These are phyloP conservation scores for Thaumetopoea pityocampa DNA, from an alignment of 1,140 invertebrate genomes.

Conservation along the genomic window DNA sequence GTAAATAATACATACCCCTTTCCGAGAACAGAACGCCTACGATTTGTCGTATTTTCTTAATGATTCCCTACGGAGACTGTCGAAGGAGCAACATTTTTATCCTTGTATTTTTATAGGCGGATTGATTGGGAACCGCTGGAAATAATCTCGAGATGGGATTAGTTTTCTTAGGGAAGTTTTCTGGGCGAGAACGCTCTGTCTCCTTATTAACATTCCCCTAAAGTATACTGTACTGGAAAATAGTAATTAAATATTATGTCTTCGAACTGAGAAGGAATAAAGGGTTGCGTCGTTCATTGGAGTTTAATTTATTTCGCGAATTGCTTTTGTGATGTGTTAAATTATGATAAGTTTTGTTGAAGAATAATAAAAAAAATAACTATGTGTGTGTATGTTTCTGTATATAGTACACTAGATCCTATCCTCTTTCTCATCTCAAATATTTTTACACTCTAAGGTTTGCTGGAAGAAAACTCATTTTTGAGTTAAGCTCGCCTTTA, in stretches of 20 bases:
- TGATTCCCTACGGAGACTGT: slow-evolving; percentile 60
- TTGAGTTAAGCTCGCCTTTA: no score
- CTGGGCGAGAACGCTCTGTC: slow-evolving; percentile 20
- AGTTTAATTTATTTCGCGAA: no score
- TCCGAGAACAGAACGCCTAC: slow-evolving; percentile 45
- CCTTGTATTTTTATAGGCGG: slow-evolving; percentile 61
- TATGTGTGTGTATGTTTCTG: no score
- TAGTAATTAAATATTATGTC: slow-evolving; percentile 33
- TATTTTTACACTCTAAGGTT: no score
- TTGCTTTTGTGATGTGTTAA: no score
- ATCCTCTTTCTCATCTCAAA: no score
- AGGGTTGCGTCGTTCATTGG: neutral
- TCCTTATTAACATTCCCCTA: slow-evolving; percentile 40
- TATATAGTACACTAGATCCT: no score
- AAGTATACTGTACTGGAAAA: slow-evolving; percentile 29
- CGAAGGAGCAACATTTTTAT: slow-evolving; percentile 49
- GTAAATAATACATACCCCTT: slow-evolving; percentile 72
- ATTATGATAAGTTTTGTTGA: slow-evolving; percentile 12
- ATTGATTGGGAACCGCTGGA: slow-evolving; percentile 57
- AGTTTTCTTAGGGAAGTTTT: slow-evolving; percentile 48
- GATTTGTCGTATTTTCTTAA: slow-evolving; percentile 71
- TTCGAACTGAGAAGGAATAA: neutral
- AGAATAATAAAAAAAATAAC: no score
- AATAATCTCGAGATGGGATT: slow-evolving; percentile 57
- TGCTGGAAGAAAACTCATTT: no score